phyloP scores from a whole-genome alignment of 2,888 invertebrate species.

The Palloptera scutellata region DNA sequence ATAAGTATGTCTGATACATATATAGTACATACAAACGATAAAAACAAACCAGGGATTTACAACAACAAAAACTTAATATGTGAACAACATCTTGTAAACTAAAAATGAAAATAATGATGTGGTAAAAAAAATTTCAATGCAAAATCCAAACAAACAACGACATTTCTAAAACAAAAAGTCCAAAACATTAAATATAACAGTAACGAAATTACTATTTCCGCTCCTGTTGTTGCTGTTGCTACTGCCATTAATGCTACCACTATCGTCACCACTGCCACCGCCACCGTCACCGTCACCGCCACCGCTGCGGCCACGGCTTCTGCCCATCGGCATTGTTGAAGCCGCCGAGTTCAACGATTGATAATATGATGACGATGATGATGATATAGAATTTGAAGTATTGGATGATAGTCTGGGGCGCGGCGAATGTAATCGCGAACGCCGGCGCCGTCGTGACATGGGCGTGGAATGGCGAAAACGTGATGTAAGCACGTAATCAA shows the following conservation, averaged over 20 bases:
- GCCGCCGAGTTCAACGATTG: constrained; percentile 46
- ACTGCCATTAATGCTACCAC: constrained; percentile 17
- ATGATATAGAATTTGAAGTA: background rate
- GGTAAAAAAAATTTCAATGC: constrained; percentile 7
- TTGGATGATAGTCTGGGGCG: constrained; percentile 36
- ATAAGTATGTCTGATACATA: background rate
- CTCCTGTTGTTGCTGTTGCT: constrained; percentile 45
- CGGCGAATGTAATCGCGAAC: constrained; percentile 40
- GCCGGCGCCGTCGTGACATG: constrained; percentile 45
- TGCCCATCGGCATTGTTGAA: constrained; percentile 11
- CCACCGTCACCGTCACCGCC: constrained; percentile 25
- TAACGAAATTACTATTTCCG: constrained; percentile 56
- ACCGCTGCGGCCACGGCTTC: constrained; percentile 26
- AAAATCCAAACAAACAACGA: constrained; percentile 25
- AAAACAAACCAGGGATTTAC: constrained; percentile 20
- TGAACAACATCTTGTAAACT: background rate
- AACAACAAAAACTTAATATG: constrained; percentile 17
- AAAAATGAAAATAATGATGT: background rate
- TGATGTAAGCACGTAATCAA: constrained; percentile 48
- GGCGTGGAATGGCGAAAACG: constrained; percentile 58
- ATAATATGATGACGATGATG: constrained; percentile 43
- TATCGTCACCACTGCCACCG: constrained; percentile 24
- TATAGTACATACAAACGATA: constrained; percentile 8
- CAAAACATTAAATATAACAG: constrained; percentile 63
- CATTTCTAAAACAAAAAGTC: constrained; percentile 60